A percentile compares a stretch with the other conserved stretches of the same genome.
Evolutionary conservation across 2,888 invertebrate species (phyloP).

Genomic region (Cheilosia vernalis): DNA sequence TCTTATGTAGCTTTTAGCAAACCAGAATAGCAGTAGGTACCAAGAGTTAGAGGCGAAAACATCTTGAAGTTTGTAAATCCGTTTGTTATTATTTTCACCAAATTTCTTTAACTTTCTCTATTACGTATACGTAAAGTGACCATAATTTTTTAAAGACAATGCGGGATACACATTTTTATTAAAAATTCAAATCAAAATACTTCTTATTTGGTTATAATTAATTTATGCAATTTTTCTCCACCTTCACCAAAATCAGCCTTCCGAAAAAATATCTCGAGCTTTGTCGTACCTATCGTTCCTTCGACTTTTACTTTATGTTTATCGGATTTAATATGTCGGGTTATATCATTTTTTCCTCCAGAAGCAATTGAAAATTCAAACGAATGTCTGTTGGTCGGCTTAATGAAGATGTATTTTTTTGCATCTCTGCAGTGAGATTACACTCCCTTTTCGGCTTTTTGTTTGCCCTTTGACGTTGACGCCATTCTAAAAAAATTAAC

Average conservation of each 20-base stretch:
- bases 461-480: background rate
- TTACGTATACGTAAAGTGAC: too few relatives aligned
- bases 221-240: conserved; percentile 1
- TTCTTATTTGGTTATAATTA: too few relatives aligned
- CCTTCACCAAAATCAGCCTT: conserved; percentile 18
- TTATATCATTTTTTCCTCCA: conserved; percentile 22
- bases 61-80: too few relatives aligned
- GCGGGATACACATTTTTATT: too few relatives aligned
- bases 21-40: too few relatives aligned
- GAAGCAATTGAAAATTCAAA: conserved; percentile 25
- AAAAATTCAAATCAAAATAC: too few relatives aligned
- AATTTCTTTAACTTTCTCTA: too few relatives aligned
- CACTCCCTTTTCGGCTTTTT: conserved; percentile 22
- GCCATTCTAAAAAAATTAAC: conserved; percentile 9
- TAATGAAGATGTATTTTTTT: conserved; percentile 13
- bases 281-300: conserved; percentile 17
- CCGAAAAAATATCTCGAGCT: too few relatives aligned
- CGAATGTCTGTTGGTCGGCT: background rate
- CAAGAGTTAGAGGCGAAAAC: too few relatives aligned
- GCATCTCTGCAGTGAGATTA: conserved; percentile 13
- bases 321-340: conserved; percentile 14
- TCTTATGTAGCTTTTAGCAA: too few relatives aligned
- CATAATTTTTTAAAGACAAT: too few relatives aligned
- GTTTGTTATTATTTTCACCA: too few relatives aligned
- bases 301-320: conserved; percentile 19